Evolutionary conservation across 2,888 invertebrate species (phyloP), one percentile per base, ranked within the genome.

Genomic region (Drosophila pegasa): DNA sequence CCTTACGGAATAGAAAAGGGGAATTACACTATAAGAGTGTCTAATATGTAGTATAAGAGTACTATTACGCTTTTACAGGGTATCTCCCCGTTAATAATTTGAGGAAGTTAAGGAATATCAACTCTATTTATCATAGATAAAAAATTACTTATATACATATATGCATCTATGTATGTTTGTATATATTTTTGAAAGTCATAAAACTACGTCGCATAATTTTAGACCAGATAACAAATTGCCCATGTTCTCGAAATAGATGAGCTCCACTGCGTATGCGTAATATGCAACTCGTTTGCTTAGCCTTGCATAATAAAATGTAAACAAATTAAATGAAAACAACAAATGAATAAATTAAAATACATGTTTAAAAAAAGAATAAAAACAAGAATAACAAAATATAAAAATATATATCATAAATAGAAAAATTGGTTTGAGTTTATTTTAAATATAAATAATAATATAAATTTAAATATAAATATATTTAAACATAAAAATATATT

Each of bases 181-280:
- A n/a, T 43, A 2, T 43, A 43, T 16, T 10, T 43, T 5, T 43
- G 10, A 27, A 16, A 16, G 25, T 8, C 12, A 22, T 48, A 33
- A 41, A 41, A 52, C 40, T 57, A 41, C 65, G 61, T 50, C 52
- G 31, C 35, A 60, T 48, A 61, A 57, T 33, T 64, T 37, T 38
- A 41, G 33, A 22, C 2, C 25, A 67, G 61, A 58, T 51, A 35
- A 27, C 25, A 12, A 27, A 57, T 41, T 33, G 8, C 29, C 12
- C 29, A 50, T 22, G 47, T 40, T 47, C 31, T 67, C 14, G 45
- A 70, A 40, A 45, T 67, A 45, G 9, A 27, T n/a, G 8, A n/a
- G 10, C 38, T 8, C 14, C 8, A 51, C 62, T 66, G 59, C 78
- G 74, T 78, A 74, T 73, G 66, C 74, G 74, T 67, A 55, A 5